These are phyloP conservation scores for Stichopus horrens DNA, from an alignment of 53 echinoderm and acorn worm genomes.

Conservation along the genomic window DNA sequence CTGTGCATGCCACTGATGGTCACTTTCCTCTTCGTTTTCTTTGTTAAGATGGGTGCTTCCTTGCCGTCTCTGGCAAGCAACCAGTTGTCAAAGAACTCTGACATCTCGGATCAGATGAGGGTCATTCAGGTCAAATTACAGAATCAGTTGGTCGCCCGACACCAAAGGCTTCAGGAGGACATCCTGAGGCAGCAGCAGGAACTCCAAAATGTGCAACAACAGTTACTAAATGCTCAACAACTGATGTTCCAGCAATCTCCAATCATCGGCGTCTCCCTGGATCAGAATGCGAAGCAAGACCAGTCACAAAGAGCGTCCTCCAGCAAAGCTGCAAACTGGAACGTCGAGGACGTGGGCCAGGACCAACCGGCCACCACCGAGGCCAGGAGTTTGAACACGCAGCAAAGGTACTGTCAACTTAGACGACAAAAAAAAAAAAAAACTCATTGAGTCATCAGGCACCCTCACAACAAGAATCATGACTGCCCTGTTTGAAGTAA, in stretches of 20 bases:
- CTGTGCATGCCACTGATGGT: too few relatives aligned
- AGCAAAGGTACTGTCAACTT: constrained; percentile 5
- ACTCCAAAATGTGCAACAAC: constrained; percentile 83
- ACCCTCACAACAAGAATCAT: background rate
- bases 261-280: constrained; percentile 17
- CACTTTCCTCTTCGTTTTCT: too few relatives aligned
- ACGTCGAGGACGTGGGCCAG: background rate
- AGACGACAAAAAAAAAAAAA: background rate
- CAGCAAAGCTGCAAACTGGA: background rate
- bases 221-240: constrained; percentile 85
- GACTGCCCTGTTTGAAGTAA: too few relatives aligned
- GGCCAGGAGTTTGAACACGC: background rate
- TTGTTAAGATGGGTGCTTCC: background rate
- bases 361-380: background rate
- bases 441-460: background rate
- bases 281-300: background rate
- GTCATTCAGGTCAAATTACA: constrained; percentile 91
- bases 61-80: background rate
- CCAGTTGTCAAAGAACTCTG: background rate
- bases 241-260: constrained; percentile 81
- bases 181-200: constrained; percentile 88
- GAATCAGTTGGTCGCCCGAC: constrained; percentile 83
- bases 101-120: constrained; percentile 43
- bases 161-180: constrained; percentile 87
- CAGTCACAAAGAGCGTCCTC: background rate